A percentile compares a stretch with the other conserved stretches of the same genome.
These are phyloP conservation scores for Stegostoma tigrinum DNA, from an alignment of 2,113 vertebrate genomes.

Conservation along the genomic window DNA sequence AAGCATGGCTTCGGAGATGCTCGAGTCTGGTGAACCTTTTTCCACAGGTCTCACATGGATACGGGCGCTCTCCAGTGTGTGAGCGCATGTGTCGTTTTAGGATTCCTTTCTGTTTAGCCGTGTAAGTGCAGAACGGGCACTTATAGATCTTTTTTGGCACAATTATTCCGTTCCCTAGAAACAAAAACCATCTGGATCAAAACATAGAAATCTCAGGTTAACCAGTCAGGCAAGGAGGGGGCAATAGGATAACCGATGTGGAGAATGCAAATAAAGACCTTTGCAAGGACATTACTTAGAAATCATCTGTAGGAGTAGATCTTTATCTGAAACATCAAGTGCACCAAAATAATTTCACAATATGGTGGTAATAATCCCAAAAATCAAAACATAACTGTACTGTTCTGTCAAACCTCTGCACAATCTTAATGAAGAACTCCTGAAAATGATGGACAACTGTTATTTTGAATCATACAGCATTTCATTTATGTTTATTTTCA, in stretches of 20 bases:
- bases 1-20: constrained; percentile 83
- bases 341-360: neutral
- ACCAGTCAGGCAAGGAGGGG: neutral
- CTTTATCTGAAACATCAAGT: neutral
- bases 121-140: constrained; percentile 93
- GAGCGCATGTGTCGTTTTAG: constrained; percentile 92
- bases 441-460: neutral
- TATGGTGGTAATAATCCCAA: neutral
- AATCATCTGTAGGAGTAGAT: neutral
- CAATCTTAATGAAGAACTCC: neutral
- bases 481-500: neutral
- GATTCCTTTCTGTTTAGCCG: constrained; percentile 93
- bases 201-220: neutral
- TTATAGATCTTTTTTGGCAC: constrained; percentile 92
- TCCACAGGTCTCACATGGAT: constrained; percentile 88
- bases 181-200: neutral
- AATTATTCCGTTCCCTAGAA: constrained; percentile 76
- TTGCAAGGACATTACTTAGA: neutral
- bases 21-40: constrained; percentile 93
- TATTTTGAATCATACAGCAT: neutral
- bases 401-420: neutral
- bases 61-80: constrained; percentile 89
- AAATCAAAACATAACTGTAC: neutral
- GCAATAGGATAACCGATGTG: too few relatives aligned
- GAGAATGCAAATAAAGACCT: neutral